Evolutionary conservation across 1,140 invertebrate genomes (phyloP), one percentile per base, ranked within the genome.

Genomic region (Prorops nasuta): DNA sequence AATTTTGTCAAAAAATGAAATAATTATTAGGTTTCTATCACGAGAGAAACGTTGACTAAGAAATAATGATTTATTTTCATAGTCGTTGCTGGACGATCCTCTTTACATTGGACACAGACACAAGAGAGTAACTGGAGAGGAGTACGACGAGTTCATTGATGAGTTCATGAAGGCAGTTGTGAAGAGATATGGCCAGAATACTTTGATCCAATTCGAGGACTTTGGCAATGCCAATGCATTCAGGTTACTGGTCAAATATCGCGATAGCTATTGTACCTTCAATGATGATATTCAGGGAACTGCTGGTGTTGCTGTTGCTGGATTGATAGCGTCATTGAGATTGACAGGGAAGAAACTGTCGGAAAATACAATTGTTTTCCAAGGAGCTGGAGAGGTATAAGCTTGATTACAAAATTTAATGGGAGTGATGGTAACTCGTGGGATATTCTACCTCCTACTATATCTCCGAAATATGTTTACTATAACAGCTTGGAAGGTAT

Each of bases 251-350:
- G 86, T 84, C 49, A 92, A 89, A 67, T 98, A 96, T 74, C 83
- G 90, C 14, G 74, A 91, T 42, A 66, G 77, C 15, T 96, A 94
- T 64, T 96, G 94, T 69, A 95, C 92, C 4, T 96, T 98, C 70
- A 98, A 98, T 76, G 93, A 97, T 65, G 94, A 98, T 66, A 96
- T 98, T 64, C 94, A 98, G 73, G 94, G 93, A 19, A 93, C 92
- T 3, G 89, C 88, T 6, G 82, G 91, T 4, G 94, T 98, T 9
- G 94, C 92, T 2, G 85, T 98, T 6, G 91, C 94, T 18, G 96
- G 94, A 0, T 71, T 98, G 12, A 71, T 98, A n/a, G 89, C 90
- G 4, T 88, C 90, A 15, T 77, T 94, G 3, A 78, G 86, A 18
- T 72, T 94, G 20, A 96, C 91, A 0, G 84, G 86, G 12, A 86